Percentiles rank a stretch among this genome's conserved stretches.
phyloP scores from a whole-genome alignment of 1,140 invertebrate genomes.

The Drosophila triauraria region DNA sequence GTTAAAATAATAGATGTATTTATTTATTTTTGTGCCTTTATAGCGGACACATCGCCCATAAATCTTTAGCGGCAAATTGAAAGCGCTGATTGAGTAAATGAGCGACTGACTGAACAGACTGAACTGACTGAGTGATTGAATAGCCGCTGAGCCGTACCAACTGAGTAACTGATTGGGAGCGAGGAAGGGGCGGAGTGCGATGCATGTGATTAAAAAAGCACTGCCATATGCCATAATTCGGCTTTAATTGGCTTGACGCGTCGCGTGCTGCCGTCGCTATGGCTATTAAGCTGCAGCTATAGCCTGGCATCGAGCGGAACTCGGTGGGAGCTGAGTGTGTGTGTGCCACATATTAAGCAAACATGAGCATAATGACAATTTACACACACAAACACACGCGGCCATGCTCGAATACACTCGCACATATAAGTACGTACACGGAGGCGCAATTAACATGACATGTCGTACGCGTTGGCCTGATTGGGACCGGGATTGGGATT shows the following conservation, averaged over 20 bases:
- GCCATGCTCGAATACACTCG: conserved; percentile 14
- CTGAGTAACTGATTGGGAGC: conserved; percentile 13
- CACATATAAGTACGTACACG: conserved; percentile 11
- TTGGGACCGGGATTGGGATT: conserved; percentile 75
- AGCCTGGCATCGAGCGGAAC: conserved; percentile 31
- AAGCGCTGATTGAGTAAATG: conserved; percentile 47
- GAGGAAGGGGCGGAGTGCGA: conserved; percentile 22
- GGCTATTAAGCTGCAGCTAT: conserved; percentile 22
- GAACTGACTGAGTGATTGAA: conserved; percentile 30
- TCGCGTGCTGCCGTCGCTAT: conserved; percentile 60
- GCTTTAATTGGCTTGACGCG: conserved; percentile 78
- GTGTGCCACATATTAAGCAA: conserved; percentile 77
- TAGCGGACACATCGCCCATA: conserved; percentile 58
- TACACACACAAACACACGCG: conserved; percentile 27
- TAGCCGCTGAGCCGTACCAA: conserved; percentile 2
- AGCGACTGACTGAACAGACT: background rate
- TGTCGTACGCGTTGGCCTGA: conserved; percentile 74
- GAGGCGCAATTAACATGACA: conserved; percentile 77
- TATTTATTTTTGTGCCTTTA: too few relatives aligned
- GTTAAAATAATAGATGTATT: too few relatives aligned
- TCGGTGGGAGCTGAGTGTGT: conserved; percentile 58
- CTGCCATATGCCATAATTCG: conserved; percentile 79
- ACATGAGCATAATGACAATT: conserved; percentile 80
- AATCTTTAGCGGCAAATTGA: conserved; percentile 70
- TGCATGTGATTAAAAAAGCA: conserved; percentile 77